These are phyloP conservation scores for Stigmatopora nigra DNA, from an alignment of 2,113 vertebrate genomes.

Conservation along the genomic window DNA sequence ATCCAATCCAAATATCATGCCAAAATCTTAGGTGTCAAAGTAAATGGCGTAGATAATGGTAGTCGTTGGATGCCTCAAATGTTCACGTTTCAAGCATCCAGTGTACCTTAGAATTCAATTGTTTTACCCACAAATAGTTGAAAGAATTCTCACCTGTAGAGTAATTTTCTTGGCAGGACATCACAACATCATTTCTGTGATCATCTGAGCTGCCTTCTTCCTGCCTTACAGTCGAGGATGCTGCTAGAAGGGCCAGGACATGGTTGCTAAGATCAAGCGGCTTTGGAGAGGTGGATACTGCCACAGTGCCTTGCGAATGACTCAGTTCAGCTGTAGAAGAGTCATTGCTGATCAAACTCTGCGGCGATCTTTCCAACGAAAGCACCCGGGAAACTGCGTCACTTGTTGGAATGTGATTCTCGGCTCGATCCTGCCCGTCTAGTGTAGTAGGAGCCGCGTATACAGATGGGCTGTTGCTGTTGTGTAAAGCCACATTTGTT, in stretches of 20 bases:
- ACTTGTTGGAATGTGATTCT: slow-evolving; percentile 24
- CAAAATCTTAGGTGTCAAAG: no score
- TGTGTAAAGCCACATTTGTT: slow-evolving; percentile 36
- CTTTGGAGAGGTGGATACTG: slow-evolving; percentile 56
- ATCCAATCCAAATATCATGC: no score
- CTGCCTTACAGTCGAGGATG: slow-evolving; percentile 45
- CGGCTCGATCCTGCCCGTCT: slow-evolving; percentile 26
- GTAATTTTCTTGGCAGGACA: slow-evolving; percentile 44
- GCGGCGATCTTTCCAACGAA: slow-evolving; percentile 19
- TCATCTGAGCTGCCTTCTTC: slow-evolving; percentile 37
- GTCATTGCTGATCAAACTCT: slow-evolving; percentile 19
- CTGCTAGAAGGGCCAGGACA: slow-evolving; percentile 55
- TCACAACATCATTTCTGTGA: slow-evolving; percentile 27
- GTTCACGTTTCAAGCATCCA: no score
- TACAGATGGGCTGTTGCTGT: slow-evolving; percentile 36
- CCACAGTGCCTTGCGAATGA: slow-evolving; percentile 36
- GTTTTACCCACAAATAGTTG: no score
- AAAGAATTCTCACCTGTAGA: slow-evolving; percentile 36
- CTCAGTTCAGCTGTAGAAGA: slow-evolving; percentile 37
- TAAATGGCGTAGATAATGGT: no score
- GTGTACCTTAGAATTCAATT: no score
- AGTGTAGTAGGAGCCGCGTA: slow-evolving; percentile 4
- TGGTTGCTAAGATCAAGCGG: slow-evolving; percentile 67
- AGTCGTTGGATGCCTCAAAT: no score
- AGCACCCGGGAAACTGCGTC: slow-evolving; percentile 35